Conservation (phyloP, 2,113 vertebrate genomes). For the Hippocampus mohnikei region DNA sequence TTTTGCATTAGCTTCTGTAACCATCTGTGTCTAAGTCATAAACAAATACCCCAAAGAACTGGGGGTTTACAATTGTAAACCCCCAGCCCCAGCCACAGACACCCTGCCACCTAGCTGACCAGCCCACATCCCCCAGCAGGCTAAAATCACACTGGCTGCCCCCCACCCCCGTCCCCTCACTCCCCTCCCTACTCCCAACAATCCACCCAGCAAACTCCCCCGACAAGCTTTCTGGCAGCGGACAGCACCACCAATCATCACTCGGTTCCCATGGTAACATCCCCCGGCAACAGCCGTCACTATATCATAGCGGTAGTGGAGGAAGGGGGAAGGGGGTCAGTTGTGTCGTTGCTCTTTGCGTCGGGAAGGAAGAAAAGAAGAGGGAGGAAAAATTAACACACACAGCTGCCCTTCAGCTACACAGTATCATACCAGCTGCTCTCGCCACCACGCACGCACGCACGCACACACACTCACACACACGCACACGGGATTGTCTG, state of each 20-base stretch:
- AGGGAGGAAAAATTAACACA: conserved; percentile 38
- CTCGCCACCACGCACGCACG: conserved; percentile 36
- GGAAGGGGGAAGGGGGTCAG: conserved; percentile 78
- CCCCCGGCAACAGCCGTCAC: conserved; percentile 87
- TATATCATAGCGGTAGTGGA: conserved; percentile 80
- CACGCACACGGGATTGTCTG: conserved; percentile 25
- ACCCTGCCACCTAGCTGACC: conserved; percentile 52
- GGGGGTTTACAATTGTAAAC: conserved; percentile 37
- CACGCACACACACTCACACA: conserved; percentile 20
- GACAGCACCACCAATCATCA: conserved; percentile 86
- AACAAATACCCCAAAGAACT: conserved; percentile 54
- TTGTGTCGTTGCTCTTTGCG: conserved; percentile 81
- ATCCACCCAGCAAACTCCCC: conserved; percentile 76
- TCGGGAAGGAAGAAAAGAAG: conserved; percentile 46
- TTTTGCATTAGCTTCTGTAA: conserved; percentile 39
- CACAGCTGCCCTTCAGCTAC: conserved; percentile 65
- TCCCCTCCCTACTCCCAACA: conserved; percentile 24
- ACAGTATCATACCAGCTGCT: conserved; percentile 65
- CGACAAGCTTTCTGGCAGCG: conserved; percentile 79
- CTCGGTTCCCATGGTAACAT: conserved; percentile 88
- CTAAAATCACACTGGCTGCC: conserved; percentile 44
- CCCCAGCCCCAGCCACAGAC: conserved; percentile 17
- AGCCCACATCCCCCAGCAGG: conserved; percentile 46
- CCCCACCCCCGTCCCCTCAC: conserved; percentile 37
- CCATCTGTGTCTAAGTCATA: conserved; percentile 53